Conservation (phyloP, 2,113 vertebrate species). For the Lasiurus cinereus region DNA sequence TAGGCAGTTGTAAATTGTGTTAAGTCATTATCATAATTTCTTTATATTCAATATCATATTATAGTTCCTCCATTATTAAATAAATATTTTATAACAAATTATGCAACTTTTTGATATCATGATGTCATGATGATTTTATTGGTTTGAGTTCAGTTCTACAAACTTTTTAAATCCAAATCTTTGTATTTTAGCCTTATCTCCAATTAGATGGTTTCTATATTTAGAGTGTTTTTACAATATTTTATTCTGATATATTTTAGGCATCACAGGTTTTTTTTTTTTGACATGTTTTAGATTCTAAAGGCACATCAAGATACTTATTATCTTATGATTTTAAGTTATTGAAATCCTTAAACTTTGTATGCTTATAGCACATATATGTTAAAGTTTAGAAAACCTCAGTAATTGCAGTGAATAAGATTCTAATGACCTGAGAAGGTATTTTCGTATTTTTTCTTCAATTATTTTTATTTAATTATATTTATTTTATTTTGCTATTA, state of each 20-base stretch:
- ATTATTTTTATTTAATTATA: slow-evolving; percentile 43
- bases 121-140: background rate
- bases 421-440: background rate
- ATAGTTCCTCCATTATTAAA: background rate
- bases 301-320: background rate
- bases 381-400: background rate
- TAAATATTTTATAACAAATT: background rate
- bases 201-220: background rate
- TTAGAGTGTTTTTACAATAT: background rate
- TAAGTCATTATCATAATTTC: background rate
- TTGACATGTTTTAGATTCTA: background rate
- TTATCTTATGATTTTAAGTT: background rate
- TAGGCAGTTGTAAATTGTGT: background rate
- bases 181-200: background rate
- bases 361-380: background rate
- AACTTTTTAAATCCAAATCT: background rate
- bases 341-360: background rate
- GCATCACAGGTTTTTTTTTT: background rate
- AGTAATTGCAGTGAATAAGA: background rate
- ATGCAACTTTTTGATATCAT: background rate
- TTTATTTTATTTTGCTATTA: background rate
- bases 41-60: background rate
- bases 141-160: background rate
- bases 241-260: background rate
- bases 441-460: background rate